Percentiles rank a stretch among this genome's conserved stretches.
Conservation (phyloP, 2,113 vertebrate genomes). For the Chlorocebus sabaeus region DNA sequence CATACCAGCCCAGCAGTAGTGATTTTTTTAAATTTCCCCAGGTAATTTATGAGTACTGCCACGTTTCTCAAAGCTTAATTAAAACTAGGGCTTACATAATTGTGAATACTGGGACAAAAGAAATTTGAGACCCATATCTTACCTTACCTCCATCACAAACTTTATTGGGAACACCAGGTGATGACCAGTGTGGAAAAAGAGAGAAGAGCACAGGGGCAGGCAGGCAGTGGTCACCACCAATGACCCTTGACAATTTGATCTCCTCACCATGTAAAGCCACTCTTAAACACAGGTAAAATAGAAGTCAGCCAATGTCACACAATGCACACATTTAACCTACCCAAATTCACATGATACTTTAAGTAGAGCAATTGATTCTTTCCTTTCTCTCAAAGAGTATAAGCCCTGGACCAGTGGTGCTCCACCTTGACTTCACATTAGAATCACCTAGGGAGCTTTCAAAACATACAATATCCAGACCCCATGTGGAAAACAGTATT, state of each 20-base stretch:
- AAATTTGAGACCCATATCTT: neutral
- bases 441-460: neutral
- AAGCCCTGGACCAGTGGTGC: neutral
- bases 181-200: neutral
- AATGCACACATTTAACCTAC: neutral
- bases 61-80: neutral
- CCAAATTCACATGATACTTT: neutral
- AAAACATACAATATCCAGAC: neutral
- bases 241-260: neutral
- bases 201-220: neutral
- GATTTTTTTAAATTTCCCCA: neutral
- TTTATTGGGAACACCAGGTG: neutral
- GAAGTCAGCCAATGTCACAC: neutral
- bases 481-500: neutral
- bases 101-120: neutral
- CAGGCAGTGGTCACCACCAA: neutral
- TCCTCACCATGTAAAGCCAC: neutral
- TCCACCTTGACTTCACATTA: neutral
- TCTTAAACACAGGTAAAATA: neutral
- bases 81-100: neutral
- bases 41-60: neutral
- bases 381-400: neutral
- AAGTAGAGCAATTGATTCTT: neutral
- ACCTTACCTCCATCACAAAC: neutral
- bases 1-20: neutral